These are phyloP conservation scores for Oceanodroma tethys DNA, from an alignment of 2,113 vertebrate genomes.

Conservation along the genomic window DNA sequence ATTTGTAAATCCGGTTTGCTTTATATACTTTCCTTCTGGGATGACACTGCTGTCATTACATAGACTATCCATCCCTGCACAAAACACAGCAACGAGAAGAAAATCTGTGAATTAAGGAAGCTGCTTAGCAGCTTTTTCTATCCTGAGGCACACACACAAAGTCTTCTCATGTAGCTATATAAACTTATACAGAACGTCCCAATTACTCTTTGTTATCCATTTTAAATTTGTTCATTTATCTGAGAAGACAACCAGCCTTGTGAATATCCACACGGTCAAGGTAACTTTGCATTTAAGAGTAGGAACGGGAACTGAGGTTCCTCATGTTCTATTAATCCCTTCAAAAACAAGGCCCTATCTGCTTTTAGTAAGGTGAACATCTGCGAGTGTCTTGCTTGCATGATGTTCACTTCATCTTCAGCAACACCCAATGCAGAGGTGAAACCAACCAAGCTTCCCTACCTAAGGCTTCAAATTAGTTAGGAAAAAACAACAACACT, in stretches of 20 bases:
- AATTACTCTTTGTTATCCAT: neutral
- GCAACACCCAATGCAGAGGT: neutral
- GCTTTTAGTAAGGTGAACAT: neutral
- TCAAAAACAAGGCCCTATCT: neutral
- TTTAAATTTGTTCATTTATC: neutral
- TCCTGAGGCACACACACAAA: neutral
- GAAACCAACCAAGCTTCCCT: neutral
- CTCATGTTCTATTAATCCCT: neutral
- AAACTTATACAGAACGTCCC: neutral
- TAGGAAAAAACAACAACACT: slow-evolving; percentile 3
- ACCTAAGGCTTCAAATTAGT: neutral
- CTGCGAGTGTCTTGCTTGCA: neutral
- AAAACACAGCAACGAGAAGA: neutral
- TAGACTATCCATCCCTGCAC: neutral
- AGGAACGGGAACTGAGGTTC: neutral
- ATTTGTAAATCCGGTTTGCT: neutral
- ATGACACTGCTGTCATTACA: neutral
- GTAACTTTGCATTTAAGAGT: neutral
- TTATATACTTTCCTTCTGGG: neutral
- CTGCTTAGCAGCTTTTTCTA: neutral
- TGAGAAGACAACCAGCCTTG: neutral
- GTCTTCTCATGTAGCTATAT: neutral
- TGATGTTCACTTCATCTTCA: neutral
- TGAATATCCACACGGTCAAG: neutral
- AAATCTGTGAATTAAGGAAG: neutral